Base-by-base conservation (phyloP, 1,140 invertebrate species). In the Dreissena polymorpha region DNA sequence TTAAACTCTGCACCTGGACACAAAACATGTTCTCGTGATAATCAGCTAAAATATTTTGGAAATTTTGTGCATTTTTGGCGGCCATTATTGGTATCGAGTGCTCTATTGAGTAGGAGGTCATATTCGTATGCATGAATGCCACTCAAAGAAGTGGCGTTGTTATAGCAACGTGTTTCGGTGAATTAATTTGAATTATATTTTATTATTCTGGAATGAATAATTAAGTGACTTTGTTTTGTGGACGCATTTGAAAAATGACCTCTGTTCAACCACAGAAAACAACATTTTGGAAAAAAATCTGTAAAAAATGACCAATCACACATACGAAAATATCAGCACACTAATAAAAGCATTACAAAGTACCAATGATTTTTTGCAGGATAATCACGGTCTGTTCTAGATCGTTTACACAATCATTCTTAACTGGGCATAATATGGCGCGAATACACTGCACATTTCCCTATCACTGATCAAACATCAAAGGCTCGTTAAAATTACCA, bases 21-120 rank as follows among this genome's bases (percentile, higher is more conserved):
- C 67, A 60, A 72, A 80, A 63, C 16, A 29, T 50, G 50, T 64
- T 39, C 23, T 55, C 23, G 51, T 23, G n/a, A 27, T 69, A 71
- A 71, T 80, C 78, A 80, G 18, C 39, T n/a, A 39, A 80, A 80
- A 25, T 80, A 80, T 80, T 71, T 72, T 50, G 70, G 67, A 80
- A 53, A 80, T 80, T 53, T 68, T 63, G n/a, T 51, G 70, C 69
- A 39, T 39, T n/a, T 64, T 60, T 23, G 50, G 53, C 39, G 51
- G 25, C 50, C 78, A 64, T 71, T 51, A 71, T 80, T 18, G 57
- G 57, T 60, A n/a, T 80, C 2, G 25, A 80, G 69, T 25, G 55
- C 50, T 60, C 69, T 51, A 71, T 80, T 80, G 78, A 71, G 69
- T 29, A 13, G 10, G 51, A 49, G 55, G 27, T 51, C 63, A 8